Percentiles rank a stretch among this genome's conserved stretches.
These are phyloP conservation scores for Poecilia wingei DNA, from an alignment of 2,797 vertebrate genomes.

Conservation along the genomic window DNA sequence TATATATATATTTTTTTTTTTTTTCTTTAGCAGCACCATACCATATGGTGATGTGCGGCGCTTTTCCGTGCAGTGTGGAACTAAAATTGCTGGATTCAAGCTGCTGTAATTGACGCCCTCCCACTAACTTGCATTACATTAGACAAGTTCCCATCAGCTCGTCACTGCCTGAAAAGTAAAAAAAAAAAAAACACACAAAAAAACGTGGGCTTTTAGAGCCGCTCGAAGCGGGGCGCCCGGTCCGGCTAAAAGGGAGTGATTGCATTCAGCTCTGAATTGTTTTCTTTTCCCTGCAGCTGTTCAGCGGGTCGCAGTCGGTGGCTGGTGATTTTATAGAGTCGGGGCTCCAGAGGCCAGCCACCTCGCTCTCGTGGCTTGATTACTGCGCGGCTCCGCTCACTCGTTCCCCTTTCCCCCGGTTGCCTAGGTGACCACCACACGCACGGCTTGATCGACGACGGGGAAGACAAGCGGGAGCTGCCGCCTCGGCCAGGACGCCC, in stretches of 20 bases:
- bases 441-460: constrained; percentile 86
- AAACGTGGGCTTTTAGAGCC: constrained; percentile 24
- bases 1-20: neutral
- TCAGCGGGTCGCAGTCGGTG: constrained; percentile 42
- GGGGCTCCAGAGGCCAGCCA: constrained; percentile 42
- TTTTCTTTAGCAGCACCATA: neutral
- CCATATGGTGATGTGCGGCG: constrained; percentile 1
- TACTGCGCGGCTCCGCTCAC: constrained; percentile 39
- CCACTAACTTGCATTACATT: constrained; percentile 44
- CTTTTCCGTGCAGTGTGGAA: constrained; percentile 4
- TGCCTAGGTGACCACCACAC: constrained; percentile 90
- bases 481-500: constrained; percentile 78
- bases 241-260: constrained; percentile 60
- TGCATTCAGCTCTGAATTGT: constrained; percentile 56
- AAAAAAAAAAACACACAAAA: too few species aligned
- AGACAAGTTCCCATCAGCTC: constrained; percentile 34
- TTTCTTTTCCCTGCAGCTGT: constrained; percentile 49
- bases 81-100: constrained; percentile 27
- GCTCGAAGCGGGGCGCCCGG: constrained; percentile 25
- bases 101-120: constrained; percentile 37
- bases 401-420: constrained; percentile 23
- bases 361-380: constrained; percentile 41
- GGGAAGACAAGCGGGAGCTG: constrained; percentile 81
- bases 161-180: constrained; percentile 24
- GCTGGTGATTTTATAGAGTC: constrained; percentile 49